Percentiles rank a stretch among this genome's conserved stretches.
Evolutionary conservation across 2,113 vertebrate genomes (phyloP).

Genomic region (Neopipo cinnamomea): DNA sequence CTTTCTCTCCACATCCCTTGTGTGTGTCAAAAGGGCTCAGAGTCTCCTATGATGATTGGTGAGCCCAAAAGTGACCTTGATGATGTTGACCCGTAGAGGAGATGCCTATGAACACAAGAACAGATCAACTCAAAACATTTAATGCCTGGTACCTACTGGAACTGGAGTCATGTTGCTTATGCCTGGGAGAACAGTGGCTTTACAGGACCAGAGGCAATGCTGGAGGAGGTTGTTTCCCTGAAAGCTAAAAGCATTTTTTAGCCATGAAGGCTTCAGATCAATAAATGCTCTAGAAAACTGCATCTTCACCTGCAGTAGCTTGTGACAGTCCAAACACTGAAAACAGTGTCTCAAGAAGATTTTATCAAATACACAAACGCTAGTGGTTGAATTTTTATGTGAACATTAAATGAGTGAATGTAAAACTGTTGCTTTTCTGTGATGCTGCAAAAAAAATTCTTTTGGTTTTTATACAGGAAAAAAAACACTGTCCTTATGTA

Average conservation of each 20-base stretch:
- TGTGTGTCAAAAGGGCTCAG: slow-evolving; percentile 83
- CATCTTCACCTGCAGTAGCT: slow-evolving; percentile 20
- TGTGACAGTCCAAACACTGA: background rate
- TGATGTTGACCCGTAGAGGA: slow-evolving; percentile 89
- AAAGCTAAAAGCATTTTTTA: slow-evolving; percentile 20
- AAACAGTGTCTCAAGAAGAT: slow-evolving; percentile 61
- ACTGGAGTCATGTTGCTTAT: slow-evolving; percentile 54
- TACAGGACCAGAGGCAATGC: background rate
- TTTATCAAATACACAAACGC: slow-evolving; percentile 65
- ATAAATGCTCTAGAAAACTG: slow-evolving; percentile 25
- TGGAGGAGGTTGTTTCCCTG: slow-evolving; percentile 11
- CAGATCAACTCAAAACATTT: background rate
- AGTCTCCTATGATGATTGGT: slow-evolving; percentile 97
- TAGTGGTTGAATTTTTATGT: slow-evolving; percentile 71
- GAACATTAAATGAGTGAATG: slow-evolving; percentile 73
- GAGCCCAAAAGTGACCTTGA: slow-evolving; percentile 96
- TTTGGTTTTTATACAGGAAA: slow-evolving; percentile 79
- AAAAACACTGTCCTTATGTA: slow-evolving; percentile 71
- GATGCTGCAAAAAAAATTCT: slow-evolving; percentile 67
- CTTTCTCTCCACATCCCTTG: background rate
- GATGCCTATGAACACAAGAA: background rate
- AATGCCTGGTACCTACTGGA: slow-evolving; percentile 49
- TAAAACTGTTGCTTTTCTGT: slow-evolving; percentile 78
- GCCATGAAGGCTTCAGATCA: slow-evolving; percentile 35
- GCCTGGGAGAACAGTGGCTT: slow-evolving; percentile 34